These are phyloP conservation scores for Macrobrachium nipponense DNA, from an alignment of 1,140 invertebrate species.

Conservation along the genomic window DNA sequence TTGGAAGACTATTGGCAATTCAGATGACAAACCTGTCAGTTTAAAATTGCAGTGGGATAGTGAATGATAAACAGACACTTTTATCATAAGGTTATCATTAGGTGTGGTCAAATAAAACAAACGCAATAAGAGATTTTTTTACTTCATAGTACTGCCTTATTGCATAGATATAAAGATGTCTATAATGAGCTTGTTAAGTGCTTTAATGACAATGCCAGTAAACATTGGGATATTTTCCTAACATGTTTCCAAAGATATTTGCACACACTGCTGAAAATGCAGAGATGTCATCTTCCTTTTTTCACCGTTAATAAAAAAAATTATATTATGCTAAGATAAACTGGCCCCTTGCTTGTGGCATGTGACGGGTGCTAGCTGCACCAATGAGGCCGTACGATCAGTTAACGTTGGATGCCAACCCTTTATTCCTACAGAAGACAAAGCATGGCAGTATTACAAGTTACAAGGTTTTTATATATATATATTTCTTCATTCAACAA, in stretches of 20 bases:
- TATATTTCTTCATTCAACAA: not conserved
- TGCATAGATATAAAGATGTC: slow-evolving; percentile 61
- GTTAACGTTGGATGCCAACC: not conserved
- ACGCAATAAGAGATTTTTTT: slow-evolving; percentile 45
- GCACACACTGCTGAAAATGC: not conserved
- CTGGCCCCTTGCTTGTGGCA: slow-evolving; percentile 7
- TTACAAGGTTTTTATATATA: not conserved
- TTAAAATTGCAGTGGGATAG: too few species aligned
- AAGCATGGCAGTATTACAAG: slow-evolving; percentile 30
- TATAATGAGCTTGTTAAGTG: slow-evolving; percentile 43
- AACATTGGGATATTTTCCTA: not conserved
- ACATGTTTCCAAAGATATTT: not conserved
- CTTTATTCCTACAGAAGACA: slow-evolving; percentile 5
- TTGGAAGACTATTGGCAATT: too few species aligned
- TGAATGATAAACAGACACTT: too few species aligned
- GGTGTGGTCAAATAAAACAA: too few species aligned
- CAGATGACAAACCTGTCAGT: too few species aligned
- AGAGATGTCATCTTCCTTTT: not conserved
- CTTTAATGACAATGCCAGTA: not conserved
- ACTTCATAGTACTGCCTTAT: slow-evolving; percentile 61
- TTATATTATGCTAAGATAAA: slow-evolving; percentile 22
- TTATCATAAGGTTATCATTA: too few species aligned
- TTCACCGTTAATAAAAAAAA: not conserved
- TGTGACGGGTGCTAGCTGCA: not conserved
- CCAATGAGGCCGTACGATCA: too few species aligned